Evolutionary conservation across 2,797 vertebrate species (phyloP).

Genomic region (Malacoctenus gilli): DNA sequence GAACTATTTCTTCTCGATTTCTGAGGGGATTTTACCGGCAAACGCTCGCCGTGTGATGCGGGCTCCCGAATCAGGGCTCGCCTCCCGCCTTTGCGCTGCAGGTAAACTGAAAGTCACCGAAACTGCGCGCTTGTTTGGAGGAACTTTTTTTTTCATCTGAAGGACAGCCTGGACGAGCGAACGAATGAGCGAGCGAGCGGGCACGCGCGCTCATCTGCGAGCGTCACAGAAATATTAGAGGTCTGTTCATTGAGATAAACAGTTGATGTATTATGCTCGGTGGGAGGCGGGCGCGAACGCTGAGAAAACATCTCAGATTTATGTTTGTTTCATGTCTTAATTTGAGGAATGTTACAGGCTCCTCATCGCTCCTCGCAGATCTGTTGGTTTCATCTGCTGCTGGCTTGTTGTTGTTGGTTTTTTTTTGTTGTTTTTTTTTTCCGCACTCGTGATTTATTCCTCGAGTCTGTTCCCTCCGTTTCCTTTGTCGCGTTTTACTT

Average conservation of each 20-base stretch:
- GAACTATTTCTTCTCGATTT: background rate
- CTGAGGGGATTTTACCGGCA: slow-evolving; percentile 5
- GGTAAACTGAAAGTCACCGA: background rate
- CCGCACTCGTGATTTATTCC: background rate
- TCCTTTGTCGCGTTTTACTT: slow-evolving; percentile 14
- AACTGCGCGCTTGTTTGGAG: background rate
- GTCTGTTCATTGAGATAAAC: slow-evolving; percentile 3
- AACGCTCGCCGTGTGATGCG: background rate
- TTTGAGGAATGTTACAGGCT: slow-evolving; percentile 9
- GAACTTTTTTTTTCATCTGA: background rate
- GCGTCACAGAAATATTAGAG: background rate
- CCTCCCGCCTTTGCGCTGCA: background rate
- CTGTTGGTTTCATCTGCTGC: slow-evolving; percentile 18
- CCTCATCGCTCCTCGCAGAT: slow-evolving; percentile 6
- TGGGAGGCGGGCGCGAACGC: background rate
- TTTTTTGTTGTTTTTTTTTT: no score
- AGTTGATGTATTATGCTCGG: slow-evolving; percentile 8
- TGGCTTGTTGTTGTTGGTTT: no score
- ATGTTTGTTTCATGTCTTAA: slow-evolving; percentile 18
- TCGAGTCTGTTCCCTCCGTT: background rate
- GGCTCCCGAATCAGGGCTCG: background rate
- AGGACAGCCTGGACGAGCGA: background rate
- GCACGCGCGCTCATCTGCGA: background rate
- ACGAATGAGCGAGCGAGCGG: background rate
- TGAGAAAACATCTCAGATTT: slow-evolving; percentile 7